These are phyloP conservation scores for Lasioglossum malachurum DNA, from an alignment of 2,888 invertebrate species.

Conservation along the genomic window DNA sequence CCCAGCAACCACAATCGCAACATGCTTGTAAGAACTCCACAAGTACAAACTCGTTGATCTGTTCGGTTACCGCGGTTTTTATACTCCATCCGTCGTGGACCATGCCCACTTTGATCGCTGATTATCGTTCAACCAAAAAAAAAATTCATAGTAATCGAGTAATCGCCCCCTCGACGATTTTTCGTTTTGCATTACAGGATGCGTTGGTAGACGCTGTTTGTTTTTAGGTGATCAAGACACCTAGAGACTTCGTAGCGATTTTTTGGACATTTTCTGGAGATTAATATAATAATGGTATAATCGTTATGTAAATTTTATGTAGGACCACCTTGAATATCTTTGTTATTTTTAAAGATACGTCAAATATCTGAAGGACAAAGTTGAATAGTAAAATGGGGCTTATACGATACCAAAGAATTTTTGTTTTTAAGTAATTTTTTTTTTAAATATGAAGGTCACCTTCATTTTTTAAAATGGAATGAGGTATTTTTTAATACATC, in stretches of 20 bases:
- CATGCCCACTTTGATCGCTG: constrained; percentile 29
- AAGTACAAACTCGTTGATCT: not conserved
- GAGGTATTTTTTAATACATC: too few relatives aligned
- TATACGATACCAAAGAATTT: too few relatives aligned
- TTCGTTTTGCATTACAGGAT: not conserved
- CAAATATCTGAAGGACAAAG: too few relatives aligned
- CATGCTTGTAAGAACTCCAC: constrained; percentile 30
- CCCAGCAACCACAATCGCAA: constrained; percentile 41
- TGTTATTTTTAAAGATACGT: too few relatives aligned
- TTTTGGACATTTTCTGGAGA: not conserved
- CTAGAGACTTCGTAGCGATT: not conserved
- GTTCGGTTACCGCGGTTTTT: constrained; percentile 34
- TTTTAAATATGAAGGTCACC: too few relatives aligned
- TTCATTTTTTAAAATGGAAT: too few relatives aligned
- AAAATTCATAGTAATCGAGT: not conserved
- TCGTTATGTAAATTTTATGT: too few relatives aligned
- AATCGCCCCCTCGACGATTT: not conserved
- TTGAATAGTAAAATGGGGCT: too few relatives aligned
- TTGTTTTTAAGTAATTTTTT: too few relatives aligned
- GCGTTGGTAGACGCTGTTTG: not conserved
- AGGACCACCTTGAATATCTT: too few relatives aligned
- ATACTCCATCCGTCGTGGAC: constrained; percentile 35
- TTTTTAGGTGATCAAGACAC: not conserved
- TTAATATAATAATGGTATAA: not conserved
- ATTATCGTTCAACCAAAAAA: not conserved